Conservation (phyloP, 1,140 invertebrate genomes). For the Rhopalosiphum maidis region DNA sequence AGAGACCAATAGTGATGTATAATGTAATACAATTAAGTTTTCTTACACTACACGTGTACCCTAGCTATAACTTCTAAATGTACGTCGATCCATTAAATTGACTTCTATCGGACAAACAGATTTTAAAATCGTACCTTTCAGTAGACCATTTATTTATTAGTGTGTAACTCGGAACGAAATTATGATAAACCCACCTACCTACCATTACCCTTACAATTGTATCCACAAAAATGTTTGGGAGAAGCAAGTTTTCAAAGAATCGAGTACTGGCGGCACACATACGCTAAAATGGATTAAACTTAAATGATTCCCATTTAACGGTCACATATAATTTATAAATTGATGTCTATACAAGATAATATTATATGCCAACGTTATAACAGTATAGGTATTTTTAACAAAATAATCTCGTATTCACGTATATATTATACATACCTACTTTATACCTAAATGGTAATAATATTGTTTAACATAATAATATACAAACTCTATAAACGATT, state of each 20-base stretch:
- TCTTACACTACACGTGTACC: too few species aligned
- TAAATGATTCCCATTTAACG: neutral
- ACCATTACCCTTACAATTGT: neutral
- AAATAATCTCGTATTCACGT: neutral
- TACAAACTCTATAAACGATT: neutral
- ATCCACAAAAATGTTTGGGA: neutral
- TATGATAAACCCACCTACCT: too few species aligned
- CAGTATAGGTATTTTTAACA: neutral
- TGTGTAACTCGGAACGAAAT: neutral
- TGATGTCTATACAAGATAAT: too few species aligned
- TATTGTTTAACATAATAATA: conserved; percentile 4
- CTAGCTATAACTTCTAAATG: too few species aligned
- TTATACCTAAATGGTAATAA: neutral
- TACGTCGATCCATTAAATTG: too few species aligned
- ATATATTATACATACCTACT: neutral
- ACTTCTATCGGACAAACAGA: too few species aligned
- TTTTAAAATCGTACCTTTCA: too few species aligned
- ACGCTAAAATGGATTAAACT: neutral
- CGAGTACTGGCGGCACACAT: neutral
- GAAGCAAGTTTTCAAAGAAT: too few species aligned
- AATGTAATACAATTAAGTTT: too few species aligned
- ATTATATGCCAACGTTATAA: neutral
- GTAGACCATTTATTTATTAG: too few species aligned
- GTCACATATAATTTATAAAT: neutral
- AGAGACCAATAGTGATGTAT: too few species aligned